Conservation (phyloP, 2,797 vertebrate species). For the Mormyrus hasselquistii region DNA sequence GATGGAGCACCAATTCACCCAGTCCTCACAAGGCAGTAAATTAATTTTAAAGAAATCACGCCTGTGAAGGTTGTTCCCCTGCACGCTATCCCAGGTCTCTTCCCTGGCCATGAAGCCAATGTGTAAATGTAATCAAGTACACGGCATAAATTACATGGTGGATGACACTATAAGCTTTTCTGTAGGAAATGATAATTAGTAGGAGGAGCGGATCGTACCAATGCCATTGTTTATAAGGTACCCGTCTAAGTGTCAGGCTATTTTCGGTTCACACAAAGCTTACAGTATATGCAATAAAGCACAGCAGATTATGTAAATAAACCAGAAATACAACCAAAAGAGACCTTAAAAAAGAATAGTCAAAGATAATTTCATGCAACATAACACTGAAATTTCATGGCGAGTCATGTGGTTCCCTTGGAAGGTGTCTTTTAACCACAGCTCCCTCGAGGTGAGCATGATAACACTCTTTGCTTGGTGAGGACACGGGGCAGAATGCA, state of each 20-base stretch:
- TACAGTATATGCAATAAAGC: neutral
- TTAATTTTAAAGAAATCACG: neutral
- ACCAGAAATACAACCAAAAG: neutral
- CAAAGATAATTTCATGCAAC: neutral
- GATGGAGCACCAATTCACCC: neutral
- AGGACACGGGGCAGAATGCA: neutral
- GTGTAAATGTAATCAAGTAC: neutral
- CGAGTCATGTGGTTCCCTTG: neutral
- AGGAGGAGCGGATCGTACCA: neutral
- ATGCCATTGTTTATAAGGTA: neutral
- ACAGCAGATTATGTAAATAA: neutral
- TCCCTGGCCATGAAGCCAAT: neutral
- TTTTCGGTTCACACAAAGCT: neutral
- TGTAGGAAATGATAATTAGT: neutral
- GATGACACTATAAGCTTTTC: neutral
- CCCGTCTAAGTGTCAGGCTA: neutral
- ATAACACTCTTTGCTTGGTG: neutral
- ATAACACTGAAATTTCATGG: neutral
- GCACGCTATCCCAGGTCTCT: neutral
- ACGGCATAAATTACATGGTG: slow-evolving; percentile 5
- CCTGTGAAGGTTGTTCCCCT: neutral
- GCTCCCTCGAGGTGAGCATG: neutral
- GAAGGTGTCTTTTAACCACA: neutral
- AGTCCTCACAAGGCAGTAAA: neutral
- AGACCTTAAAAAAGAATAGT: neutral